Conservation (phyloP, 2,797 vertebrate genomes). For the Carcharodon carcharias region DNA sequence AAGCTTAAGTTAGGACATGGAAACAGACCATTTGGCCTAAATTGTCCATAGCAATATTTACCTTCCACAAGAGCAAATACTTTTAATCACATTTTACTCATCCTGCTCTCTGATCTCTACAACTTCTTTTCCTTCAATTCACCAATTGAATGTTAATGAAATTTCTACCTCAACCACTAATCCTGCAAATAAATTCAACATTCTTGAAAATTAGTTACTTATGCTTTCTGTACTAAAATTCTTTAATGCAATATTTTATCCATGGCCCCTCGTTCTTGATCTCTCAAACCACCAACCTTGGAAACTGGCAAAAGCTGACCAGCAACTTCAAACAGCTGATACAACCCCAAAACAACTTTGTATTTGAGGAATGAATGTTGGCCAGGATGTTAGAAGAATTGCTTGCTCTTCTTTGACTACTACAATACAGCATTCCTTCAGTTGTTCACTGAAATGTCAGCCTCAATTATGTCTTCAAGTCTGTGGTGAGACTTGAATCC, state of each 20-base stretch:
- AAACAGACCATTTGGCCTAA: neutral
- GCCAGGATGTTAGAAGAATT: neutral
- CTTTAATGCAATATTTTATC: neutral
- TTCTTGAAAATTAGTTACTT: neutral
- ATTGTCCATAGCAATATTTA: neutral
- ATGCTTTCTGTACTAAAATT: neutral
- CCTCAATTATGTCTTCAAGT: neutral
- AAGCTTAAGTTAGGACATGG: neutral
- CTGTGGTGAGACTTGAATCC: neutral
- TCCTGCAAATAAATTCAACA: neutral
- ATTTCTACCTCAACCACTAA: neutral
- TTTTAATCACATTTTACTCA: neutral
- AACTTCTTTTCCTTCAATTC: neutral
- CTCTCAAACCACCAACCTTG: neutral
- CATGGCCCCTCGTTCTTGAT: neutral
- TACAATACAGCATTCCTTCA: neutral
- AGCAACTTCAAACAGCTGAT: neutral
- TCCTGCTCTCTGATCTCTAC: neutral
- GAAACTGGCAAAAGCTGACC: neutral
- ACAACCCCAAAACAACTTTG: neutral
- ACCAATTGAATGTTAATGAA: neutral
- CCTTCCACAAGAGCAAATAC: neutral
- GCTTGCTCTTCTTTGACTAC: neutral
- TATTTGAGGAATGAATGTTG: neutral
- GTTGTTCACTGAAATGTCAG: neutral